Evolutionary conservation across 2,888 invertebrate genomes (phyloP), one percentile per base, ranked within the genome.

Genomic region (Lypha dubia): DNA sequence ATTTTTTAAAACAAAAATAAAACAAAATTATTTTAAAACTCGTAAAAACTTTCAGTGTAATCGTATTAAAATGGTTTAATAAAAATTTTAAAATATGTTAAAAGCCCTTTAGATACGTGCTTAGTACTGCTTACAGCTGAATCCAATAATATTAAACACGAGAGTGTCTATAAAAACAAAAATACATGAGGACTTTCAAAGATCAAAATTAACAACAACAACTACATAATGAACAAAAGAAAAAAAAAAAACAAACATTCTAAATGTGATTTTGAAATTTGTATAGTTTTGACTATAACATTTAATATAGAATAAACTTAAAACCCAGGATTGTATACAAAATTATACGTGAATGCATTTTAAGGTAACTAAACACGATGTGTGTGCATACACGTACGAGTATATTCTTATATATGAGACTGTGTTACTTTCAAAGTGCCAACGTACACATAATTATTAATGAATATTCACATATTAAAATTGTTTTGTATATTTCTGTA

Each of bases 261-360:
- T 58, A 58, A 67, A 67, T 67, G 24, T 58, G n/a, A 24, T 49
- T 76, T 58, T 56, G 56, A 65, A 75, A 56, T 35, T 75, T 65
- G 53, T 41, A 75, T 65, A 58, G 44, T 58, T 76, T 67, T 46
- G 7, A 8, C 46, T 76, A 58, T 38, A 76, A 67, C 67, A 67
- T 67, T 67, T 76, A 67, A 49, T 58, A 76, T 58, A 15, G 67
- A 76, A 67, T 67, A 46, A 76, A 76, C 67, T 67, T 46, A 56
- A 76, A 67, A 67, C 56, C 13, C 65, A 46, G 58, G 35, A 28
- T 75, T 53, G 53, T 46, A 58, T 58, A 76, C 4, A 67, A 46
- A 58, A 67, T 58, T 46, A 58, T 46, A 65, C 15, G 20, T 35
- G 11, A n/a, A 44, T 65, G 46, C 24, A 46, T 28, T 65, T 20